Evolutionary conservation across 37 sponge, comb jelly and placozoan genomes (phyloP), one percentile per base, ranked within the genome.

Genomic region (Petrosia ficiformis): DNA sequence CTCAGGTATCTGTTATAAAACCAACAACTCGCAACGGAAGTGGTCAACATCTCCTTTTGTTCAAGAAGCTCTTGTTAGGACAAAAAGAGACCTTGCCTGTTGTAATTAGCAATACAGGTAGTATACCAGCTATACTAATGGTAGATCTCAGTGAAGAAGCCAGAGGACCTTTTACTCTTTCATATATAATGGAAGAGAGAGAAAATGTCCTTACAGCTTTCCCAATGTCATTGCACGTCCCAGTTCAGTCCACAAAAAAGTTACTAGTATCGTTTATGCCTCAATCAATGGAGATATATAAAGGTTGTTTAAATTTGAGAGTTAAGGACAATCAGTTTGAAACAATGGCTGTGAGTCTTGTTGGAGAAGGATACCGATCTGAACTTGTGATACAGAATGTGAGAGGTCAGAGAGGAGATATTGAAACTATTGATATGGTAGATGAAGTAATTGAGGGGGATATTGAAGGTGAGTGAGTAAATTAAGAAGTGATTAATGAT

Each of bases 331-430:
- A 91, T 71, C 90, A 89, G 68, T 97, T 95, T 86, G 98, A 97
- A 80, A 85, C 85, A 68, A 84, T 76, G 1, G 43, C 76, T 6
- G 65, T 97, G 19, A 58, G 72, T 57, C 68, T 97, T 67, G 74
- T 97, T 11, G 98, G 95, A 57, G 98, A 94, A 73, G 93, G 95
- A 25, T 97, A 89, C 44, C 76, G 86, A 59, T 93, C 92, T 63
- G 93, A 90, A 24, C 67, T 97, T 25, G 77, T 74, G 29, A 81
- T 97, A 26, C 85, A 87, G 54, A 84, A 87, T 69, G 77, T 93
- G 38, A 37, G 73, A 26, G 63, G 80, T 28, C 22, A 10, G 56
- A 39, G 38, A 48, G 16, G 54, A 48, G n/a, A n/a, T n/a, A n/a
- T n/a, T n/a, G n/a, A n/a, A n/a, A n/a, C n/a, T n/a, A n/a, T n/a